phyloP scores from a whole-genome alignment of 2,797 vertebrate species.

The Syngnathus acus region DNA sequence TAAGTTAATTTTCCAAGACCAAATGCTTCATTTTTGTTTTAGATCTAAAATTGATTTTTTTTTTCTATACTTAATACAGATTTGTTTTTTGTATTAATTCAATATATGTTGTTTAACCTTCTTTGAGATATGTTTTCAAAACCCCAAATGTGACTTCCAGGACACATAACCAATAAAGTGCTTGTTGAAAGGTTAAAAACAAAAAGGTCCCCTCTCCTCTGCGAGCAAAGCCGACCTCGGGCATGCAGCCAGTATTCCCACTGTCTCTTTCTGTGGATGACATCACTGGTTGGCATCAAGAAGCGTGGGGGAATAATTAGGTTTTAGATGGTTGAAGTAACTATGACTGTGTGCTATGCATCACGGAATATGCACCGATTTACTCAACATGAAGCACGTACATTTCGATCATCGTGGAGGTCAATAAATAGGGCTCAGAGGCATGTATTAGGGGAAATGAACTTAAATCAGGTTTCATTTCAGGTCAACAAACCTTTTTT shows the following conservation, averaged over 20 bases:
- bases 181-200: neutral
- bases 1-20: too few relatives aligned
- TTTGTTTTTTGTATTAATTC: neutral
- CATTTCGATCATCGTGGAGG: constrained; percentile 13
- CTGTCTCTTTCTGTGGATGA: constrained; percentile 61
- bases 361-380: constrained; percentile 48
- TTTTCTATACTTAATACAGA: neutral
- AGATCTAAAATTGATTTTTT: neutral
- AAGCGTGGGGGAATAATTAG: constrained; percentile 64
- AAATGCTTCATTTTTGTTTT: neutral
- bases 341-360: constrained; percentile 40
- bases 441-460: neutral
- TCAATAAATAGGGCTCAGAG: neutral
- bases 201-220: neutral
- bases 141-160: neutral
- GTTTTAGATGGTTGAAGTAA: constrained; percentile 60
- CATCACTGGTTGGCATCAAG: constrained; percentile 69
- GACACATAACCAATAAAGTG: neutral
- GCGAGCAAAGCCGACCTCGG: constrained; percentile 31
- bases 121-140: neutral
- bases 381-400: constrained; percentile 53
- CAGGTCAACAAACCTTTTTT: neutral
- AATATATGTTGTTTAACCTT: neutral
- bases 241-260: constrained; percentile 55
- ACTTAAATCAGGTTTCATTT: neutral